These are phyloP conservation scores for Oscheius sp. DNA, from an alignment of 1,140 invertebrate species.

Conservation along the genomic window DNA sequence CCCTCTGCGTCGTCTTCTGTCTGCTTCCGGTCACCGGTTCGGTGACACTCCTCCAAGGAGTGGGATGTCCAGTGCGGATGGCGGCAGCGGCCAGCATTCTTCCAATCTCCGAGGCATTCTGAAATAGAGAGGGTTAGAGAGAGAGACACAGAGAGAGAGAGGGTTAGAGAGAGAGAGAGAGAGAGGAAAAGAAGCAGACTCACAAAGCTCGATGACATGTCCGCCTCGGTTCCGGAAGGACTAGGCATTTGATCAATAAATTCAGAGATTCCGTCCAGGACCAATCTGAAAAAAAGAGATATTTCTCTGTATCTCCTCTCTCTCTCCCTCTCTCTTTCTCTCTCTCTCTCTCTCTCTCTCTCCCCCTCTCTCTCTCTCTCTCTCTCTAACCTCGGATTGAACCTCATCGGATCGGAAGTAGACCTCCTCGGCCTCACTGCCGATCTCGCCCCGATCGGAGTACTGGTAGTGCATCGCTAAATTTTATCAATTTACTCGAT, in stretches of 20 bases:
- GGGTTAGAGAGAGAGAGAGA: too few species aligned
- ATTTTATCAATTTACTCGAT: too few species aligned
- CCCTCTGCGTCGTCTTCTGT: too few species aligned
- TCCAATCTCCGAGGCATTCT: not conserved
- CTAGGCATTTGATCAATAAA: not conserved
- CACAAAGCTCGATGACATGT: not conserved
- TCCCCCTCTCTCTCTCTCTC: too few species aligned
- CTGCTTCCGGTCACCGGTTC: too few species aligned
- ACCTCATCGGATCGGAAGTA: not conserved
- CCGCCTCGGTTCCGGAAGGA: not conserved
- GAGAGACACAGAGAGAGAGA: too few species aligned
- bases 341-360: too few species aligned
- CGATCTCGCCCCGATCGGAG: not conserved
- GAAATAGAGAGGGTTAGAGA: too few species aligned
- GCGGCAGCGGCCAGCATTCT: not conserved
- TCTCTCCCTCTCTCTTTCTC: too few species aligned
- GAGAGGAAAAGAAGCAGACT: too few species aligned
- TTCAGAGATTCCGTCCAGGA: not conserved
- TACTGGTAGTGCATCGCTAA: not conserved
- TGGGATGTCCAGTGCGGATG: not conserved
- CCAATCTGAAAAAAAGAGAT: not conserved
- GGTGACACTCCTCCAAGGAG: too few species aligned
- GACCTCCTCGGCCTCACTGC: not conserved
- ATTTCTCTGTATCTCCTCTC: too few species aligned
- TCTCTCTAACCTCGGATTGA: constrained; percentile 1